These are phyloP conservation scores for Oscheius sp. DNA, from an alignment of 1,140 invertebrate species.

Conservation along the genomic window DNA sequence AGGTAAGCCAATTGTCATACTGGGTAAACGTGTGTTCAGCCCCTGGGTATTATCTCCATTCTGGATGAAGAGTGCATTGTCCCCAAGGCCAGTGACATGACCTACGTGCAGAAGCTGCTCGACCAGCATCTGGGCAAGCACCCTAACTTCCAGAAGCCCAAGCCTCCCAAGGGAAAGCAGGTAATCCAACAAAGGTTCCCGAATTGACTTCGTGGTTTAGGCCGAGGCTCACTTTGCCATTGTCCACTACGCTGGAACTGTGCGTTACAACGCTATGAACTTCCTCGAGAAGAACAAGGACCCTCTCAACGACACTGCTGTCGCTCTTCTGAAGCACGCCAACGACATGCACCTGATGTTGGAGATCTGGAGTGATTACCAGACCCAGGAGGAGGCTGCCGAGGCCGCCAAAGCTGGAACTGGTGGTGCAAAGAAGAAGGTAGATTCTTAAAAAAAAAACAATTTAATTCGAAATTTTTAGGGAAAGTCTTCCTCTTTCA, in stretches of 20 bases:
- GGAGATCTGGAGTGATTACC: conserved; percentile 57
- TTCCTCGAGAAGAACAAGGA: conserved; percentile 62
- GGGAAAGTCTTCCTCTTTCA: conserved; percentile 61
- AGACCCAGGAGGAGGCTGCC: conserved; percentile 58
- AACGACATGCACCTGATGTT: conserved; percentile 50
- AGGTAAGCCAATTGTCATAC: conserved; percentile 70
- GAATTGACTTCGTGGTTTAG: neutral
- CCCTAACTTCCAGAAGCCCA: conserved; percentile 88
- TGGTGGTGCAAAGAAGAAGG: conserved; percentile 57
- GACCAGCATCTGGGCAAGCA: conserved; percentile 98
- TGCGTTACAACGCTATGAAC: conserved; percentile 65
- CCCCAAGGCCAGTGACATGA: conserved; percentile 97
- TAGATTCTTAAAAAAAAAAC: neutral
- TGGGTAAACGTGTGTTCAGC: conserved; percentile 67
- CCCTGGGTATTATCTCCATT: conserved; percentile 99
- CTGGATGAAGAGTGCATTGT: conserved; percentile 99
- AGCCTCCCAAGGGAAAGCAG: conserved; percentile 92
- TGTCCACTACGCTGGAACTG: conserved; percentile 61
- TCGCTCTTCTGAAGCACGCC: conserved; percentile 76
- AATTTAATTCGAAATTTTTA: neutral
- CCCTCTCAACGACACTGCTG: conserved; percentile 77
- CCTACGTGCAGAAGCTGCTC: conserved; percentile 96
- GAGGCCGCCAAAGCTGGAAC: conserved; percentile 53
- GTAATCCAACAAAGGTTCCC: conserved; percentile 35
- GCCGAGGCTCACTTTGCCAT: conserved; percentile 69